phyloP scores from a whole-genome alignment of 2,797 vertebrate species.

The Aplochiton taeniatus region DNA sequence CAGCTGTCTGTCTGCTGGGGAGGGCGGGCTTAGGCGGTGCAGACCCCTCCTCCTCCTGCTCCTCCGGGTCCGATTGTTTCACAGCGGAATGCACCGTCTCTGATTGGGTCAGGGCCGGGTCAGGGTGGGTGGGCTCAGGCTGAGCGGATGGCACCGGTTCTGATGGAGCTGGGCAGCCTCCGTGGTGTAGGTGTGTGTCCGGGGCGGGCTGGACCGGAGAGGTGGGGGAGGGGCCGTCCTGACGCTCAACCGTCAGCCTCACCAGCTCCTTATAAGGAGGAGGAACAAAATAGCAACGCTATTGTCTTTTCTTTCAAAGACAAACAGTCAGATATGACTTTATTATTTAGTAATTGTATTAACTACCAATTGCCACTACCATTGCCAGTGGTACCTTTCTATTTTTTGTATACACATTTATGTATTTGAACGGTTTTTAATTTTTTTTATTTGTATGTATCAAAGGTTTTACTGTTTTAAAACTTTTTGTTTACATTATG shows the following conservation, averaged over 20 bases:
- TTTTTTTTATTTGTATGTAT: too few species aligned
- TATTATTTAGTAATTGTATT: too few species aligned
- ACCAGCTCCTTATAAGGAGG: constrained; percentile 81
- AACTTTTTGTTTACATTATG: too few species aligned
- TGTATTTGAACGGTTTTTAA: too few species aligned
- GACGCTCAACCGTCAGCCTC: constrained; percentile 86
- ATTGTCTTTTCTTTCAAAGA: neutral
- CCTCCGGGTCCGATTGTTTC: neutral
- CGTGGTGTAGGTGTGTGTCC: constrained; percentile 50
- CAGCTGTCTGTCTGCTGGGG: constrained; percentile 80
- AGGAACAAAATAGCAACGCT: neutral
- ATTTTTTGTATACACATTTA: too few species aligned
- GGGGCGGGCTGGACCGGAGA: constrained; percentile 79
- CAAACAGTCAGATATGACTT: too few species aligned
- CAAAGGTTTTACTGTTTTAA: too few species aligned
- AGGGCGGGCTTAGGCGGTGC: constrained; percentile 88
- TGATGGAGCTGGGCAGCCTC: neutral
- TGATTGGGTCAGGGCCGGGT: constrained; percentile 66
- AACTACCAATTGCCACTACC: neutral
- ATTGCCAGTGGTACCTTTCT: too few species aligned
- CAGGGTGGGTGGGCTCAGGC: constrained; percentile 46
- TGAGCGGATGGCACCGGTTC: constrained; percentile 3
- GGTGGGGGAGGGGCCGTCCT: constrained; percentile 81
- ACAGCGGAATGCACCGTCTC: too few species aligned
- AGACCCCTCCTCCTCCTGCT: constrained; percentile 55